Conservation (phyloP, 2,113 vertebrate genomes). For the Ceuthmochares aereus region DNA sequence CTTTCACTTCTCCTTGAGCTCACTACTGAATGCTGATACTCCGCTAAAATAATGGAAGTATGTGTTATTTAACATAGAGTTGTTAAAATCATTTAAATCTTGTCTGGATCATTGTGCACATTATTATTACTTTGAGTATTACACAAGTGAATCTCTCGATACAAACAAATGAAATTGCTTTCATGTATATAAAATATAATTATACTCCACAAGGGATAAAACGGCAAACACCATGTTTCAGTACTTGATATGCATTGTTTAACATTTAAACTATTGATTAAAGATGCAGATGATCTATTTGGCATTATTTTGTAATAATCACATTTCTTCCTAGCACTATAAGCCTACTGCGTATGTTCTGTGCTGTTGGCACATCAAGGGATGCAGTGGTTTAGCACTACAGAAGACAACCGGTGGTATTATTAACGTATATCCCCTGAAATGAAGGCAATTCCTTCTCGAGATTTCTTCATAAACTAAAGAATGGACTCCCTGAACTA, state of each 20-base stretch:
- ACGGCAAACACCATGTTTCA: conserved; percentile 10
- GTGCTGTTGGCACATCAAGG: not conserved
- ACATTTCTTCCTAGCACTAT: not conserved
- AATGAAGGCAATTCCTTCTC: not conserved
- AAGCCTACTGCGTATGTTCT: not conserved
- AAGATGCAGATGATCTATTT: conserved; percentile 9
- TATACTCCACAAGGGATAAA: not conserved
- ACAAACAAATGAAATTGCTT: conserved; percentile 16
- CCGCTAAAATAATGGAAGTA: not conserved
- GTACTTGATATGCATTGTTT: not conserved
- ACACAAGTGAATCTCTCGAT: not conserved
- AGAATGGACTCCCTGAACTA: not conserved
- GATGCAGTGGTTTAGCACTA: not conserved
- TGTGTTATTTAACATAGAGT: not conserved
- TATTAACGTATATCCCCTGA: not conserved
- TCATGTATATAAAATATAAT: conserved; percentile 10
- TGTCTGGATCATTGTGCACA: not conserved
- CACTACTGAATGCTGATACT: not conserved
- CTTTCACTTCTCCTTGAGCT: not conserved
- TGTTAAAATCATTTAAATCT: not conserved
- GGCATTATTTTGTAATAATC: not conserved
- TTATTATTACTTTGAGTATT: conserved; percentile 15
- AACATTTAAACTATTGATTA: conserved; percentile 33
- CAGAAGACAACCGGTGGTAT: accelerated
- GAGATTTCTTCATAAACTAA: not conserved